Base-by-base conservation (phyloP, 2,797 vertebrate genomes). In the Tenualosa ilisha region DNA sequence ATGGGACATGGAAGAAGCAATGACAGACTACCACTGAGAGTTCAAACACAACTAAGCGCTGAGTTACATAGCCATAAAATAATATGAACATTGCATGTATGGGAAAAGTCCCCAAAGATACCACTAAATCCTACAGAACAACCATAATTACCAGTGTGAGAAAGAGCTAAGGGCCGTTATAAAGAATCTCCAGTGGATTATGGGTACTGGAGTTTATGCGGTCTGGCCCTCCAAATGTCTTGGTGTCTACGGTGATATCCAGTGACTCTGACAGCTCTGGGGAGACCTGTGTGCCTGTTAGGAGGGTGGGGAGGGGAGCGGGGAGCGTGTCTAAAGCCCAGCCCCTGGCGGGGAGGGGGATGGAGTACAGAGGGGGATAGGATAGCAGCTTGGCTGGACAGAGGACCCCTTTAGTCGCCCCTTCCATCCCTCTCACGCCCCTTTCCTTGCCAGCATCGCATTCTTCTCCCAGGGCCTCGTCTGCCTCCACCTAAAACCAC, bases 381-480 rank as follows among this genome's bases (percentile, higher is more conserved):
- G 63, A 3, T 24, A 31, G 31, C 68, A 40, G 68, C 12, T 31
- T 40, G 6, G 68, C 68, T 75, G 68, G 68, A 40, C 68, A 37
- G 37, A 75, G 15, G 68, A 75, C 68, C 68, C 68, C 68, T 75
- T 75, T 15, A 15, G 1, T 31, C 11, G 31, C 24, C 75, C 72
- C 26, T 81, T 53, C 1, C 37, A 24, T 24, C 11, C 9, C 24
- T 24, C 8, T 1, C 8, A 9, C 24, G 2, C 15, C 68, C 3
- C 37, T 13, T 17, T 8, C 31, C 5, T 31, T 17, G 68, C 31
- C 31, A 17, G 68, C 31, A 43, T 40, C 17, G 37, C 68, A 75
- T 75, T 75, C 68, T 86, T 88, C 84, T 82, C 84, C 86, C 85
- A 43, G 22, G 46, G 82, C 85, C 83, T 85, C 84, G 89, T 92